These are phyloP conservation scores for Pseudococcus viburni DNA, from an alignment of 2,888 invertebrate genomes.

Conservation along the genomic window DNA sequence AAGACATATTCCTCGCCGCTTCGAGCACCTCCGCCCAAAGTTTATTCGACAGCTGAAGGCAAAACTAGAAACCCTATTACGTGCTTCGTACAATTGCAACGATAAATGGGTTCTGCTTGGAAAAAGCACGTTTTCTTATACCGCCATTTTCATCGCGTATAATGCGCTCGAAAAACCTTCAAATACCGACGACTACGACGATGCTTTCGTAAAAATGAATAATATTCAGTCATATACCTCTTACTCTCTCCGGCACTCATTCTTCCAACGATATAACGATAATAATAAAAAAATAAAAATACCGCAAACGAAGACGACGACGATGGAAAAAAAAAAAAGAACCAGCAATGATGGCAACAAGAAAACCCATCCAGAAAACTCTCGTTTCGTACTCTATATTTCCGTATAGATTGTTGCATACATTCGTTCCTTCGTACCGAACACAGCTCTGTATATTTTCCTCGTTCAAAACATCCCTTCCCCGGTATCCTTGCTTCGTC, in stretches of 20 bases:
- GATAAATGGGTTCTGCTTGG: slow-evolving; percentile 58
- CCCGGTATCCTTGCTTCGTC: background rate
- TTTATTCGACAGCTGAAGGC: slow-evolving; percentile 63
- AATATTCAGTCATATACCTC: slow-evolving; percentile 14
- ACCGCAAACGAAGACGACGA: background rate
- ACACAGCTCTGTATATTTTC: background rate
- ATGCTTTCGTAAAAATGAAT: slow-evolving; percentile 33
- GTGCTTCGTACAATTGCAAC: slow-evolving; percentile 48
- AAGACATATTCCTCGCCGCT: background rate
- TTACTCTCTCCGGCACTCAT: background rate
- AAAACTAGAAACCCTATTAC: slow-evolving; percentile 62
- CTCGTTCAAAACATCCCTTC: background rate
- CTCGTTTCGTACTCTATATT: background rate
- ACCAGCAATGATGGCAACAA: background rate
- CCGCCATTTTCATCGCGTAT: slow-evolving; percentile 1
- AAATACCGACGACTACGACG: slow-evolving; percentile 10
- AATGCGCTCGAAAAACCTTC: slow-evolving; percentile 18
- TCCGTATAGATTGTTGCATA: background rate
- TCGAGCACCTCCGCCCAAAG: background rate
- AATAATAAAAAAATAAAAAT: slow-evolving; percentile 24
- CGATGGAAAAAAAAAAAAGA: background rate
- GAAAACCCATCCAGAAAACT: background rate
- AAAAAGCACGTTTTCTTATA: slow-evolving; percentile 61
- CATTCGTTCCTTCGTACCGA: background rate
- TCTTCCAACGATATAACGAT: background rate